Conservation (phyloP, 2,888 invertebrate species). For the Scaeva pyrastri region DNA sequence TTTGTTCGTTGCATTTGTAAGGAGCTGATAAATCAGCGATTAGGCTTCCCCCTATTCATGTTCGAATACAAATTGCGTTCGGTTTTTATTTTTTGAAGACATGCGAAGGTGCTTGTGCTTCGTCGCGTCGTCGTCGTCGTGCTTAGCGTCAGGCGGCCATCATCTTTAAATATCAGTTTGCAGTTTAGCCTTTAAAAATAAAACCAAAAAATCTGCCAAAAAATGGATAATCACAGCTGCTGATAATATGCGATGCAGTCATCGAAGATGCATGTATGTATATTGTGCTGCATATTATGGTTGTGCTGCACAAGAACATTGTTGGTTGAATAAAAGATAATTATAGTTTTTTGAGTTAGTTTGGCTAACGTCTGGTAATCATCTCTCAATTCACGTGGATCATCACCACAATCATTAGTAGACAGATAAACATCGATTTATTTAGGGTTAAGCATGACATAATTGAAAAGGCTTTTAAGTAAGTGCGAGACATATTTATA, state of each 20-base stretch:
- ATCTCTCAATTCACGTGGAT: slow-evolving; percentile 47
- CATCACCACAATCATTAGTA: background rate
- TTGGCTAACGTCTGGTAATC: slow-evolving; percentile 61
- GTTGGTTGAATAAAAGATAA: slow-evolving; percentile 49
- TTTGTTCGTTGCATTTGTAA: slow-evolving; percentile 70
- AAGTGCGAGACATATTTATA: slow-evolving; percentile 66
- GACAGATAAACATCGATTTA: slow-evolving; percentile 39
- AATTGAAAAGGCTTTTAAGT: slow-evolving; percentile 52
- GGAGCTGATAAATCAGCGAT: slow-evolving; percentile 72
- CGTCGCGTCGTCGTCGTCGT: too few relatives aligned
- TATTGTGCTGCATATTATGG: slow-evolving; percentile 38
- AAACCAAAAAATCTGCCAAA: slow-evolving; percentile 29
- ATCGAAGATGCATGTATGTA: slow-evolving; percentile 17
- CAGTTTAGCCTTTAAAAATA: slow-evolving; percentile 53
- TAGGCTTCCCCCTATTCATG: slow-evolving; percentile 15
- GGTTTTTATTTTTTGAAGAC: slow-evolving; percentile 29
- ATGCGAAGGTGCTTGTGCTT: slow-evolving; percentile 34
- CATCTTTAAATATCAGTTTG: slow-evolving; percentile 70
- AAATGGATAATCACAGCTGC: slow-evolving; percentile 65
- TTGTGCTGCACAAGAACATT: slow-evolving; percentile 50
- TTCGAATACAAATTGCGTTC: background rate
- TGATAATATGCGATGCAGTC: slow-evolving; percentile 35
- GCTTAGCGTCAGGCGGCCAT: slow-evolving; percentile 5
- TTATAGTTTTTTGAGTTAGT: slow-evolving; percentile 48
- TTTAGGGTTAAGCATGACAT: slow-evolving; percentile 20